phyloP scores from a whole-genome alignment of 2,113 vertebrate species.

The Oryzias javanicus region DNA sequence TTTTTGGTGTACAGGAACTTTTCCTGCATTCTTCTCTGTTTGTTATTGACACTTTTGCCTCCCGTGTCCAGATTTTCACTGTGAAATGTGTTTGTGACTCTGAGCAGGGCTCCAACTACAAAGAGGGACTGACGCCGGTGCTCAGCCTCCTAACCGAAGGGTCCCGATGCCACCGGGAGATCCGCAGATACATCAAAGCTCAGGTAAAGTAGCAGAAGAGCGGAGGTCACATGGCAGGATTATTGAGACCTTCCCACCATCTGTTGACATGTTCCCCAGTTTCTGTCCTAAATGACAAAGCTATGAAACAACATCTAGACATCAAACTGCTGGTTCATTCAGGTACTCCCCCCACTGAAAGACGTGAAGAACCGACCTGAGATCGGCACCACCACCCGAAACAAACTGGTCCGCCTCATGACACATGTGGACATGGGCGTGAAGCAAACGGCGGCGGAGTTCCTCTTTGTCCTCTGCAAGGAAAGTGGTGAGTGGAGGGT shows the following conservation, averaged over 20 bases:
- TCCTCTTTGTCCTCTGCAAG: conserved; percentile 97
- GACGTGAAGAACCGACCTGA: conserved; percentile 94
- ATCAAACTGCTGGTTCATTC: neutral
- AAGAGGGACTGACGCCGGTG: conserved; percentile 95
- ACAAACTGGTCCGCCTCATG: conserved; percentile 97
- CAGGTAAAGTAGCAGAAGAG: conserved; percentile 75
- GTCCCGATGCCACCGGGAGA: conserved; percentile 89
- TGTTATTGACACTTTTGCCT: too few relatives aligned
- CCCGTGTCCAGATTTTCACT: neutral
- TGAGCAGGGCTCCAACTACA: conserved; percentile 90
- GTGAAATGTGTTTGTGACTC: conserved; percentile 38
- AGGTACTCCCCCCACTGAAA: conserved; percentile 94
- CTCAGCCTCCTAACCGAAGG: conserved; percentile 93
- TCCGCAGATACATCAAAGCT: conserved; percentile 95
- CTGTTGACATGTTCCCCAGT: neutral
- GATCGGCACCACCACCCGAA: conserved; percentile 89
- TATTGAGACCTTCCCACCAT: neutral
- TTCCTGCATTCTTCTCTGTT: too few relatives aligned
- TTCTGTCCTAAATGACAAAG: neutral
- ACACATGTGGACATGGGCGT: conserved; percentile 95
- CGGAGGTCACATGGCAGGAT: neutral
- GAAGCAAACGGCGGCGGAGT: conserved; percentile 95
- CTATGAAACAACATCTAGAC: neutral
- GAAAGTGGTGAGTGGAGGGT: conserved; percentile 84
- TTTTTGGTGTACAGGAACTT: too few relatives aligned